These are phyloP conservation scores for Drosophila merina DNA, from an alignment of 2,888 invertebrate genomes.

Conservation along the genomic window DNA sequence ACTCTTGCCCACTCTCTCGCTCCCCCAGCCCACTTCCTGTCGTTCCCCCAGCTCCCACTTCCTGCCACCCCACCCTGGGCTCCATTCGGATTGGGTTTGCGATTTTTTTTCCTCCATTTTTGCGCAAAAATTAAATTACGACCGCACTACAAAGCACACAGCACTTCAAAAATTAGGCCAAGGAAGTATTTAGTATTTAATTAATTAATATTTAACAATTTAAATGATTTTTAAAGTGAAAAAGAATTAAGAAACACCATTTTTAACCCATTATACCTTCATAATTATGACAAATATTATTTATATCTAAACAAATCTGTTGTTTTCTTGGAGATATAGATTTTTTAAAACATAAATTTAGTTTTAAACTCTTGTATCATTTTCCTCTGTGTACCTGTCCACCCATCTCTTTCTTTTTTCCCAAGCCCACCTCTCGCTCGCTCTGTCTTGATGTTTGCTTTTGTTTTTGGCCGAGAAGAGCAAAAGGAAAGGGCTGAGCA, in stretches of 20 bases:
- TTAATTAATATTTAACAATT: neutral
- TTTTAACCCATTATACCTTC: too few relatives aligned
- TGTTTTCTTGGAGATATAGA: too few relatives aligned
- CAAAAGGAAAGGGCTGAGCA: conserved; percentile 55
- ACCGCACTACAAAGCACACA: conserved; percentile 37
- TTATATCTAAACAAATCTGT: too few relatives aligned
- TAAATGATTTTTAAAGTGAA: too few relatives aligned
- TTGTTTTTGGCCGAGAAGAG: conserved; percentile 7
- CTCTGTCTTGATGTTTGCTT: conserved; percentile 23
- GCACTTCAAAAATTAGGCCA: neutral
- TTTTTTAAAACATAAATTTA: too few relatives aligned
- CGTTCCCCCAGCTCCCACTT: neutral
- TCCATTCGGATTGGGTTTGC: conserved; percentile 13
- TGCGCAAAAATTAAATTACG: conserved; percentile 60
- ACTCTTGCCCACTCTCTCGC: neutral
- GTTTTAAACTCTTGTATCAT: neutral
- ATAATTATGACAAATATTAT: too few relatives aligned
- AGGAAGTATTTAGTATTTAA: neutral
- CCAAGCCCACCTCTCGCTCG: neutral
- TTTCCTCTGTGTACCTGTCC: neutral
- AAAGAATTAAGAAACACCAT: too few relatives aligned
- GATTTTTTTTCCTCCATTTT: conserved; percentile 5
- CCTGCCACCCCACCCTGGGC: neutral
- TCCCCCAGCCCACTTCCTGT: neutral
- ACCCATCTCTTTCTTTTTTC: neutral